These are phyloP conservation scores for Gymnarchus niloticus DNA, from an alignment of 2,113 vertebrate genomes.

Conservation along the genomic window DNA sequence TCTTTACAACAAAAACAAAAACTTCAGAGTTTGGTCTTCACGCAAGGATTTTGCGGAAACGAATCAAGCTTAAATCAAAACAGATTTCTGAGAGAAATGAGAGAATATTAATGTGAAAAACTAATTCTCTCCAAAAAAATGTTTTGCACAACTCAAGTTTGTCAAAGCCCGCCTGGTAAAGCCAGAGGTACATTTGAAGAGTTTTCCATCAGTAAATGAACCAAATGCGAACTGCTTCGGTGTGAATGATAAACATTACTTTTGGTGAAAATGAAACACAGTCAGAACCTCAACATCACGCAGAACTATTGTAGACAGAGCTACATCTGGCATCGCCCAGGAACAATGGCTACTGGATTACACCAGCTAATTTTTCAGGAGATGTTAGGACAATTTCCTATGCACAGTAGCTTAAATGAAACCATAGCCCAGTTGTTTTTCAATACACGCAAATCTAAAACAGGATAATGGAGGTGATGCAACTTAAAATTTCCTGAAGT, in stretches of 20 bases:
- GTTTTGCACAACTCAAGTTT: too few relatives aligned
- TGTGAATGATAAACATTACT: not conserved
- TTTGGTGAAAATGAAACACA: not conserved
- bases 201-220: not conserved
- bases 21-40: too few relatives aligned
- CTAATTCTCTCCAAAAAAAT: too few relatives aligned
- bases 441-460: not conserved
- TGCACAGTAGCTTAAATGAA: not conserved
- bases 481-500: not conserved
- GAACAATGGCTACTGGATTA: not conserved
- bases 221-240: not conserved
- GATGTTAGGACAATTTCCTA: not conserved
- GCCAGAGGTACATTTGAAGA: not conserved
- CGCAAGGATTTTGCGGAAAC: too few relatives aligned
- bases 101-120: too few relatives aligned
- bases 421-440: not conserved
- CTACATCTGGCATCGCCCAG: not conserved
- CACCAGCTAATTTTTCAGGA: not conserved
- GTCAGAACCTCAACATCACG: too few relatives aligned
- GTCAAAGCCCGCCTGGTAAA: not conserved
- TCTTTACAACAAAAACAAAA: too few relatives aligned
- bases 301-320: not conserved
- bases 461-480: not conserved
- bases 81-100: too few relatives aligned
- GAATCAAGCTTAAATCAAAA: too few relatives aligned